Conservation (phyloP, 1,140 invertebrate genomes). For the Aphidius ervi region DNA sequence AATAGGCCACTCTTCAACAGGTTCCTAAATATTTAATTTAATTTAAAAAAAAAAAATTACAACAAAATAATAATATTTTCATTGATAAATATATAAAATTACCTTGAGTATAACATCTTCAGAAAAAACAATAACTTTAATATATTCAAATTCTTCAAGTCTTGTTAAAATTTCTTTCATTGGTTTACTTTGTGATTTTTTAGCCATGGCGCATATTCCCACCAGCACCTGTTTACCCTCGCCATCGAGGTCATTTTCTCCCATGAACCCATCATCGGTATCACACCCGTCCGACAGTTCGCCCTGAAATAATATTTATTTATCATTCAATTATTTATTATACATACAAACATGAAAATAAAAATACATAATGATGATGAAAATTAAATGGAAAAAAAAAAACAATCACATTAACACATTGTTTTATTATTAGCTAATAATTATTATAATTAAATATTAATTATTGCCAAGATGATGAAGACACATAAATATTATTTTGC, state of each 20-base stretch:
- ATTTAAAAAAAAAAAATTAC: not conserved
- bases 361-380: not conserved
- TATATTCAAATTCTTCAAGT: conserved; percentile 93
- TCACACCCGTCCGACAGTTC: conserved; percentile 66
- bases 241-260: conserved; percentile 50
- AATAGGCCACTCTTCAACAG: conserved; percentile 96
- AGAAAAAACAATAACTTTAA: conserved; percentile 87
- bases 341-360: conserved; percentile 1
- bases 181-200: conserved; percentile 96
- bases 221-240: conserved; percentile 84
- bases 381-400: too few relatives aligned
- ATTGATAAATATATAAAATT: conserved; percentile 15
- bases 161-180: conserved; percentile 97
- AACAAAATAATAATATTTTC: conserved; percentile 1
- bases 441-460: too few relatives aligned
- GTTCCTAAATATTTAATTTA: conserved; percentile 61
- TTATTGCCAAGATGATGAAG: too few relatives aligned
- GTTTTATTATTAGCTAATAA: too few relatives aligned
- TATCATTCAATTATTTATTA: conserved; percentile 8
- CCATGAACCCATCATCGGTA: conserved; percentile 56
- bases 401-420: too few relatives aligned
- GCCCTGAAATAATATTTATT: conserved; percentile 52
- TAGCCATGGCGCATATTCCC: conserved; percentile 97
- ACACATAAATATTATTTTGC: too few relatives aligned
- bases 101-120: conserved; percentile 93